Conservation (phyloP, 2,888 invertebrate species). For the Scrobipalpa costella region DNA sequence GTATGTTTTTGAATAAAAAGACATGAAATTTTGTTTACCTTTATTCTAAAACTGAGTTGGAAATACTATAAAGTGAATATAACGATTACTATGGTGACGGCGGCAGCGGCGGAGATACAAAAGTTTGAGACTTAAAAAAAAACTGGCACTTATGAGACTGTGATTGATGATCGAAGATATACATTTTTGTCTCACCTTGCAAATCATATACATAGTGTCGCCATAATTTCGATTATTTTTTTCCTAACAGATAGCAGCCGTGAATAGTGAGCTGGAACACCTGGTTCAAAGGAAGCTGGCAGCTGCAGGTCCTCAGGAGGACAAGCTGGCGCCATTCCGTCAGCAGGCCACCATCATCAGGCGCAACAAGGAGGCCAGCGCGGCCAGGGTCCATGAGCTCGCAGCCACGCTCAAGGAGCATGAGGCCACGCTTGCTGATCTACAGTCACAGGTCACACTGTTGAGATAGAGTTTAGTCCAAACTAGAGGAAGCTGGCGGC, state of each 20-base stretch:
- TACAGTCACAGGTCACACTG: conserved; percentile 69
- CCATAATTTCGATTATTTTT: not conserved
- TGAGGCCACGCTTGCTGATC: conserved; percentile 82
- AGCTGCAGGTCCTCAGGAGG: conserved; percentile 83
- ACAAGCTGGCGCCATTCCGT: conserved; percentile 90
- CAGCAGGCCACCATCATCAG: conserved; percentile 91
- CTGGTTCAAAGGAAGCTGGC: conserved; percentile 87
- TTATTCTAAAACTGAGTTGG: too few species aligned
- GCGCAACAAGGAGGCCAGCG: conserved; percentile 89
- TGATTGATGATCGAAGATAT: too few species aligned
- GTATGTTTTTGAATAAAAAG: too few species aligned
- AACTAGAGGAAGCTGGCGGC: conserved; percentile 85
- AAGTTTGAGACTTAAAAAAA: too few species aligned
- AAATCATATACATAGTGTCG: too few species aligned
- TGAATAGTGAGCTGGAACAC: conserved; percentile 84
- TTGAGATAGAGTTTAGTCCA: too few species aligned
- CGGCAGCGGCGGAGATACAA: too few species aligned
- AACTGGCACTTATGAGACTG: too few species aligned
- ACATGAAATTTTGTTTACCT: too few species aligned
- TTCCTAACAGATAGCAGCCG: conserved; percentile 65
- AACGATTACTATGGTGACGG: too few species aligned
- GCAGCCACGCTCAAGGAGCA: conserved; percentile 82
- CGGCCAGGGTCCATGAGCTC: conserved; percentile 85
- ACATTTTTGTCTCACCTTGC: not conserved
- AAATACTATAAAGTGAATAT: too few species aligned